These are phyloP conservation scores for Neoscelio sp. DNA, from an alignment of 2,888 invertebrate species.

Conservation along the genomic window DNA sequence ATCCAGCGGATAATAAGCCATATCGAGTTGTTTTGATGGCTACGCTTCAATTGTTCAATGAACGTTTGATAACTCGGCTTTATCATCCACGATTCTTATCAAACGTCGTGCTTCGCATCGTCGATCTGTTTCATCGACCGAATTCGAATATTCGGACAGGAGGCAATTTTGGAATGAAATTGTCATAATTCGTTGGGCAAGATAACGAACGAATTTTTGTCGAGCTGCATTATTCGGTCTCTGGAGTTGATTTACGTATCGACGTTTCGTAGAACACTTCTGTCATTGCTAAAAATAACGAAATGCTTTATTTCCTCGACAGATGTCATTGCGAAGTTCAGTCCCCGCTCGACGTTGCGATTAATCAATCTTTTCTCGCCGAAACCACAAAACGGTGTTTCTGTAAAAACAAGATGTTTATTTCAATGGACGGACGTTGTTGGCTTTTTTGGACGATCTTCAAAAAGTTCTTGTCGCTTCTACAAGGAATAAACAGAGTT, in stretches of 20 bases:
- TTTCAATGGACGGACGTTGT: background rate
- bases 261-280: conserved; percentile 1
- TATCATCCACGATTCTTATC: conserved; percentile 43
- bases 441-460: background rate
- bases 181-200: background rate
- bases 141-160: conserved; percentile 19
- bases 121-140: conserved; percentile 5
- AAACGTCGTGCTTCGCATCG: conserved; percentile 21
- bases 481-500: no score
- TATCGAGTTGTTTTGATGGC: conserved; percentile 37
- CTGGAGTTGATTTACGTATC: conserved; percentile 9
- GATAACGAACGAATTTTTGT: conserved; percentile 3
- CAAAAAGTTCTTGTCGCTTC: no score
- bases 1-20: conserved; percentile 21
- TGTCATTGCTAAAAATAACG: conserved; percentile 22
- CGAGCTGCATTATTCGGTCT: background rate
- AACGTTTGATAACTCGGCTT: conserved; percentile 37
- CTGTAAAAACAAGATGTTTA: background rate
- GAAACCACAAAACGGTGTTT: background rate
- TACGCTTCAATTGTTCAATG: conserved; percentile 46
- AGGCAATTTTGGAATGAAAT: conserved; percentile 7
- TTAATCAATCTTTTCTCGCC: conserved; percentile 9
- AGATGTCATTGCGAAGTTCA: background rate
- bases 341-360: no score
- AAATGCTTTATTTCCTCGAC: conserved; percentile 3